These are phyloP conservation scores for Eurosta solidaginis DNA, from an alignment of 1,140 invertebrate genomes.

Conservation along the genomic window DNA sequence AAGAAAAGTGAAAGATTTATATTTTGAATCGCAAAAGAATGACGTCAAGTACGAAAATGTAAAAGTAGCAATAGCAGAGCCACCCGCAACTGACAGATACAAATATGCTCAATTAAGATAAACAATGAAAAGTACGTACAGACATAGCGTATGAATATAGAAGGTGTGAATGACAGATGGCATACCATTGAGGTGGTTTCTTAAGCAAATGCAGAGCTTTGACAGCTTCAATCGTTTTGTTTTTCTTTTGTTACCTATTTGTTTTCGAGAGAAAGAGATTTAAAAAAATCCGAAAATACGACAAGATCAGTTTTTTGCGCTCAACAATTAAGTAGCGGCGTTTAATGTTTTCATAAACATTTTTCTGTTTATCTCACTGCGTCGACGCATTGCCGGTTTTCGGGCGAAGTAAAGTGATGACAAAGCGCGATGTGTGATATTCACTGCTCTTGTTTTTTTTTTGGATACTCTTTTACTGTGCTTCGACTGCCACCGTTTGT, in stretches of 20 bases:
- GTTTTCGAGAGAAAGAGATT: no score
- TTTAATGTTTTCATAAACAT: no score
- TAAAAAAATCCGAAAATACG: no score
- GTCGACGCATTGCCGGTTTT: no score
- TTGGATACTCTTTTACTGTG: background rate
- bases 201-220: no score
- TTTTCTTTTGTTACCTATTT: no score
- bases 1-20: background rate
- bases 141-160: background rate
- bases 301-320: no score
- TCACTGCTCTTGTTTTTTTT: background rate
- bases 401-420: no score
- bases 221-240: no score
- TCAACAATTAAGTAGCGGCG: no score
- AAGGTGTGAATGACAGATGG: background rate
- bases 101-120: background rate
- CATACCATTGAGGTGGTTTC: background rate
- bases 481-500: background rate
- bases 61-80: background rate
- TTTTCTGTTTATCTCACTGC: no score
- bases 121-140: background rate
- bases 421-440: no score
- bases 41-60: slow-evolving; percentile 8
- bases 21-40: background rate
- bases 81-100: background rate